phyloP scores from a whole-genome alignment of 2,113 vertebrate species.

The Platysternon megacephalum region DNA sequence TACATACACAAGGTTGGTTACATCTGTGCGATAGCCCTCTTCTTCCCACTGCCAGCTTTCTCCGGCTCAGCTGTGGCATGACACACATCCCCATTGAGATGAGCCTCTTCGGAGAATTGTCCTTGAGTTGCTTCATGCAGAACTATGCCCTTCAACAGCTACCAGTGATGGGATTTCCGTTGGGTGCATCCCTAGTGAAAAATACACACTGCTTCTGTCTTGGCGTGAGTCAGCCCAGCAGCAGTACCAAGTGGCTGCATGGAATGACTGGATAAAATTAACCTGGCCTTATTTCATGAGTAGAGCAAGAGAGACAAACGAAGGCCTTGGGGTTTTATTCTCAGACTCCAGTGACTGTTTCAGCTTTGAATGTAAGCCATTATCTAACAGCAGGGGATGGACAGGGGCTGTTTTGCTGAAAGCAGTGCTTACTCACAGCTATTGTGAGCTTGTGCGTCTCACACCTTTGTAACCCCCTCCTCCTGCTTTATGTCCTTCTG shows the following conservation, averaged over 20 bases:
- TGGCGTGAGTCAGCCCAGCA: neutral
- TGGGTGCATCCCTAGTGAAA: neutral
- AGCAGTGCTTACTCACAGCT: neutral
- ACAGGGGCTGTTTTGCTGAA: neutral
- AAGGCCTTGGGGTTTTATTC: slow-evolving; percentile 17
- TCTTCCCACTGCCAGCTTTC: neutral
- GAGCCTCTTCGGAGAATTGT: neutral
- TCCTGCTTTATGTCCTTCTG: neutral
- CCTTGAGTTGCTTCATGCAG: neutral
- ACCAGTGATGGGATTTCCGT: neutral
- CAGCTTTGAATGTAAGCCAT: neutral
- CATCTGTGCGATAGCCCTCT: neutral
- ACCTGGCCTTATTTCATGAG: slow-evolving; percentile 27
- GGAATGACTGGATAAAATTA: slow-evolving; percentile 15
- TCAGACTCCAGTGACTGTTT: neutral
- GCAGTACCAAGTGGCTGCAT: neutral
- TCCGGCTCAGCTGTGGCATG: neutral
- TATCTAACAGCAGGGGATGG: neutral
- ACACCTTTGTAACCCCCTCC: neutral
- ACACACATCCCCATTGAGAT: neutral
- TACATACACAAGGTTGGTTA: neutral
- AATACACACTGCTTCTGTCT: neutral
- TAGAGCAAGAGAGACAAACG: neutral
- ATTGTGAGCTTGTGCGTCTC: neutral
- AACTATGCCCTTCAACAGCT: neutral